Percentiles rank a stretch among this genome's conserved stretches.
phyloP scores from a whole-genome alignment of 2,797 vertebrate species.

The Pseudochirops cupreus region DNA sequence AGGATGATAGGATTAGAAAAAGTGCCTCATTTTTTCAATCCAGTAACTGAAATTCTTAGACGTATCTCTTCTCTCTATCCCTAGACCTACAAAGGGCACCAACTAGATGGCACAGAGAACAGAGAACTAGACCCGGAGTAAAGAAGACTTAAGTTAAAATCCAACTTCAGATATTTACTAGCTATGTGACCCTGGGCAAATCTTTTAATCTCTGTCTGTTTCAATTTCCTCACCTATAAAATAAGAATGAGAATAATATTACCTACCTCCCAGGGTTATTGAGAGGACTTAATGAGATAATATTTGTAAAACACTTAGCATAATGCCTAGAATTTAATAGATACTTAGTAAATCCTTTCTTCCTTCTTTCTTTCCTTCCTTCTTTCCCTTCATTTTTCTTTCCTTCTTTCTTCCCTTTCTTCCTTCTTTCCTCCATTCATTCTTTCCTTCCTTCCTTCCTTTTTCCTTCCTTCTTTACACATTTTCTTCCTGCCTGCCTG shows the following conservation, averaged over 20 bases:
- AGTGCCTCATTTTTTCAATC: background rate
- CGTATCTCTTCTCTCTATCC: background rate
- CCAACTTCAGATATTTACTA: background rate
- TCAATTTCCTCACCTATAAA: background rate
- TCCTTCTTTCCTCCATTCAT: background rate
- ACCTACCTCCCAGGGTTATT: background rate
- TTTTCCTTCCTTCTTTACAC: background rate
- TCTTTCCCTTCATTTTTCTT: background rate
- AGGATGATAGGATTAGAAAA: background rate
- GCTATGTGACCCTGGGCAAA: background rate
- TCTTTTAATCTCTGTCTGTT: background rate
- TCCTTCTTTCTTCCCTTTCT: background rate
- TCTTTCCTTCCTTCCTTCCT: background rate
- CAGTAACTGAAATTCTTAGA: background rate
- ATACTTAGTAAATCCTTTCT: background rate
- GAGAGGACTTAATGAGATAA: background rate
- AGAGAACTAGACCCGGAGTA: background rate
- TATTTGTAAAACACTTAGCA: background rate
- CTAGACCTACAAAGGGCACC: background rate
- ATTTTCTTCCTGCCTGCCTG: background rate
- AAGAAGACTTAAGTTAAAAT: background rate
- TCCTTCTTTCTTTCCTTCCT: background rate
- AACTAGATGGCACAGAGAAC: background rate
- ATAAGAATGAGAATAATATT: background rate
- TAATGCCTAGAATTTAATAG: background rate